Conservation (phyloP, 2,888 invertebrate genomes). For the Epinotia demarniana region DNA sequence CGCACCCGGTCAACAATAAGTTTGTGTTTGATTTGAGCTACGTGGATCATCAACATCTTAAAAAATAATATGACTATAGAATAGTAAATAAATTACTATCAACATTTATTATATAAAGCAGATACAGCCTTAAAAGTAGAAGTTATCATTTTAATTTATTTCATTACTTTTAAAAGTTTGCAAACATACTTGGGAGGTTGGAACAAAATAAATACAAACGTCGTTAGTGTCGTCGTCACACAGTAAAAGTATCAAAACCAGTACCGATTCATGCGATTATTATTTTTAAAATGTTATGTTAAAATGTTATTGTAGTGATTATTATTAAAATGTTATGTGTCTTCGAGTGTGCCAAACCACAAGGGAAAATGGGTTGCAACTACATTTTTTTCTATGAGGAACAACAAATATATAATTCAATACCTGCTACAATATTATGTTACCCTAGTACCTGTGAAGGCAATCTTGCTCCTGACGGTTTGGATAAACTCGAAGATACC, state of each 20-base stretch:
- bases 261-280: neutral
- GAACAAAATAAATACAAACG: conserved; percentile 70
- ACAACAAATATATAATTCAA: no score
- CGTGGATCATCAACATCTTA: neutral
- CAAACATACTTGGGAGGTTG: conserved; percentile 60
- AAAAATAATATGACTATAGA: neutral
- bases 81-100: conserved; percentile 5
- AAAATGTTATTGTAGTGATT: no score
- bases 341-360: no score
- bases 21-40: neutral
- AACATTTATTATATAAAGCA: conserved; percentile 18
- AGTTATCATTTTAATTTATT: conserved; percentile 48
- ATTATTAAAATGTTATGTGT: no score
- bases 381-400: no score
- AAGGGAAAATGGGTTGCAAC: no score
- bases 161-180: conserved; percentile 49
- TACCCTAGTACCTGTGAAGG: no score
- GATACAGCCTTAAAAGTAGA: conserved; percentile 20
- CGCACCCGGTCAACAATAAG: neutral
- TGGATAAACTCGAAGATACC: no score
- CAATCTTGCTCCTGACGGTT: no score
- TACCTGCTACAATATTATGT: no score
- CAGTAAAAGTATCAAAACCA: conserved; percentile 1
- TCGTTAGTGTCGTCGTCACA: conserved; percentile 60
- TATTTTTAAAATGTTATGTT: no score